Percentiles rank a stretch among this genome's conserved stretches.
Conservation (phyloP, 2,888 invertebrate genomes). For the Leptinotarsa rubiginosa region DNA sequence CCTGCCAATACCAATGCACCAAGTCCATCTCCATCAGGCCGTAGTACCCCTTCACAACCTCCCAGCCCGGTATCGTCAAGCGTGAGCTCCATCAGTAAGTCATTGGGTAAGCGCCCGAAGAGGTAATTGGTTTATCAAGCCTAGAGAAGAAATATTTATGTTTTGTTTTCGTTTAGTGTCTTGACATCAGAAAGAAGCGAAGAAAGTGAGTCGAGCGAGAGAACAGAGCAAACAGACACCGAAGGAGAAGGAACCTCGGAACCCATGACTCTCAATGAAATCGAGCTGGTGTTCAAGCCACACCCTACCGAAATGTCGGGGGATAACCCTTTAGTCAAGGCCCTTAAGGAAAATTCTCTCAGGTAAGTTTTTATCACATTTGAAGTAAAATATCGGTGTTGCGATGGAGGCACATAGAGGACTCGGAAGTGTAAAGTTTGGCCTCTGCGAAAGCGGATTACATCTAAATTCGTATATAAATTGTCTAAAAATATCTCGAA, state of each 20-base stretch:
- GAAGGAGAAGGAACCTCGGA: constrained; percentile 83
- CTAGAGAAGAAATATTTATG: not conserved
- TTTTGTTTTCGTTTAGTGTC: constrained; percentile 64
- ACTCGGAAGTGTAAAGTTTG: too few species aligned
- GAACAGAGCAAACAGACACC: constrained; percentile 74
- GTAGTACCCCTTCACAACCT: constrained; percentile 74
- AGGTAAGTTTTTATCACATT: constrained; percentile 62
- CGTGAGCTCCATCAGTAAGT: constrained; percentile 76
- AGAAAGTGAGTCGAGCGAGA: constrained; percentile 81
- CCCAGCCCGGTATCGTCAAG: constrained; percentile 79
- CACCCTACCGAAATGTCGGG: constrained; percentile 94
- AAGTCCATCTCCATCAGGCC: constrained; percentile 73
- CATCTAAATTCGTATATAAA: too few species aligned
- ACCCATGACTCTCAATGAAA: constrained; percentile 86
- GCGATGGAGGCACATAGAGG: too few species aligned
- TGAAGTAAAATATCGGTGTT: too few species aligned
- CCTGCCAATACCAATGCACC: constrained; percentile 30
- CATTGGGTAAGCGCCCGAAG: constrained; percentile 76
- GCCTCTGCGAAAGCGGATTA: too few species aligned
- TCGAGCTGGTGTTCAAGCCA: constrained; percentile 95
- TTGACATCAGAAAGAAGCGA: constrained; percentile 68
- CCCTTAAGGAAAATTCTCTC: constrained; percentile 86
- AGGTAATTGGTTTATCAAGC: constrained; percentile 60
- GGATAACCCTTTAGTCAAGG: constrained; percentile 85
- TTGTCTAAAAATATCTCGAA: too few species aligned